phyloP scores from a whole-genome alignment of 2,113 vertebrate species.

The Motacilla alba region DNA sequence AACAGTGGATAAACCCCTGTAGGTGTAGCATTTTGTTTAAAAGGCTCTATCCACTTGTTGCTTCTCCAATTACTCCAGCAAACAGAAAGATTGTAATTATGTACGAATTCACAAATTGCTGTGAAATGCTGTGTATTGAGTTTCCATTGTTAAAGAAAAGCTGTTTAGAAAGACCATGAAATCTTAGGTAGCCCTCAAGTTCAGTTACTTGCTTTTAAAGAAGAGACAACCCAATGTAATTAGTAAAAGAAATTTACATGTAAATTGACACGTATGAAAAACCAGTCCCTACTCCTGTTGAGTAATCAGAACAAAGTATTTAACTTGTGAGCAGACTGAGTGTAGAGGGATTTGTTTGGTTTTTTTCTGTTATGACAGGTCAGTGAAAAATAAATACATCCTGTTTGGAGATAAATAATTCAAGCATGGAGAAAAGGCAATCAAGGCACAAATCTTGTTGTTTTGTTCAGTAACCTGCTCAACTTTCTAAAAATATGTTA shows the following conservation, averaged over 20 bases:
- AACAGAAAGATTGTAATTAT: neutral
- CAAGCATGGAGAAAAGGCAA: neutral
- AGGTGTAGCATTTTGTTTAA: neutral
- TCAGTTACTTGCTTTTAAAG: neutral
- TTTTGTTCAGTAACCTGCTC: neutral
- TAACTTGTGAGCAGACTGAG: neutral
- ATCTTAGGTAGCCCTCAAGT: neutral
- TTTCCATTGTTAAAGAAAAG: neutral
- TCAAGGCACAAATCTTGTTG: neutral
- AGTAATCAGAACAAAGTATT: neutral
- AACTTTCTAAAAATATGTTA: neutral
- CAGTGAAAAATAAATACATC: neutral
- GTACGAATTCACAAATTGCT: neutral
- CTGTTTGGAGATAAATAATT: neutral
- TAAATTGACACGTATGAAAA: neutral
- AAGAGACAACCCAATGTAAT: neutral
- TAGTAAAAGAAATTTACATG: neutral
- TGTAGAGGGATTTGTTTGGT: neutral
- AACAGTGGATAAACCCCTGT: neutral
- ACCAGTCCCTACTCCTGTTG: neutral
- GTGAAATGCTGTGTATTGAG: neutral
- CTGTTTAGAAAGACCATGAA: neutral
- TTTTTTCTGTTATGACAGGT: neutral
- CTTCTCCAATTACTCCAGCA: neutral
- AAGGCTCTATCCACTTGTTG: neutral